Percentiles rank a stretch among this genome's conserved stretches.
phyloP scores from a whole-genome alignment of 2,113 vertebrate genomes.

The Globicephala melas region DNA sequence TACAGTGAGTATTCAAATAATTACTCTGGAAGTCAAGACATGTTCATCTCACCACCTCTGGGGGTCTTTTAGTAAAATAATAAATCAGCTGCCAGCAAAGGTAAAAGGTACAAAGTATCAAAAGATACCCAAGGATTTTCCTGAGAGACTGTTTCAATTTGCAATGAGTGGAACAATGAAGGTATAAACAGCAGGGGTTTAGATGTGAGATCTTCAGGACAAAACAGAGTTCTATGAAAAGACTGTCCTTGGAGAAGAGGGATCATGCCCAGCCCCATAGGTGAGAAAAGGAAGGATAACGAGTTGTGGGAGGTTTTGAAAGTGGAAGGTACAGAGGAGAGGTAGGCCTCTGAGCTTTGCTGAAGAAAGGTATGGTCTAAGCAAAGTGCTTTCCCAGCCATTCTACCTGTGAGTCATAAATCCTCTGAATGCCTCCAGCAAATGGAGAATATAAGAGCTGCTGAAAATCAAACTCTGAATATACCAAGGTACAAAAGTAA shows the following conservation, averaged over 20 bases:
- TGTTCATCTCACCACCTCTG: neutral
- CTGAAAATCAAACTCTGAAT: neutral
- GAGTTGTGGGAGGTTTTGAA: conserved; percentile 17
- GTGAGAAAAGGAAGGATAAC: neutral
- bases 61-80: neutral
- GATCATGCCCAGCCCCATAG: neutral
- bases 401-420: neutral
- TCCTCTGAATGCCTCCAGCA: neutral
- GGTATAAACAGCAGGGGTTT: neutral
- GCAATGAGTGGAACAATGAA: neutral
- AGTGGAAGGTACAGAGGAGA: neutral
- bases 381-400: neutral
- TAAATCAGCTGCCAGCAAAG: neutral
- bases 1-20: neutral
- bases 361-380: neutral
- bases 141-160: neutral
- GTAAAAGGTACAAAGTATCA: neutral
- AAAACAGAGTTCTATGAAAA: neutral
- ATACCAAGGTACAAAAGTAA: neutral
- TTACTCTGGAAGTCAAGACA: neutral
- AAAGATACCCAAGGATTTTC: neutral
- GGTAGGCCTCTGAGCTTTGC: neutral
- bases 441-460: neutral
- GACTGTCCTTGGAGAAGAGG: neutral
- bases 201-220: neutral